Evolutionary conservation across 2,888 invertebrate genomes (phyloP), one percentile per base, ranked within the genome.

Genomic region (Morpho helenor): DNA sequence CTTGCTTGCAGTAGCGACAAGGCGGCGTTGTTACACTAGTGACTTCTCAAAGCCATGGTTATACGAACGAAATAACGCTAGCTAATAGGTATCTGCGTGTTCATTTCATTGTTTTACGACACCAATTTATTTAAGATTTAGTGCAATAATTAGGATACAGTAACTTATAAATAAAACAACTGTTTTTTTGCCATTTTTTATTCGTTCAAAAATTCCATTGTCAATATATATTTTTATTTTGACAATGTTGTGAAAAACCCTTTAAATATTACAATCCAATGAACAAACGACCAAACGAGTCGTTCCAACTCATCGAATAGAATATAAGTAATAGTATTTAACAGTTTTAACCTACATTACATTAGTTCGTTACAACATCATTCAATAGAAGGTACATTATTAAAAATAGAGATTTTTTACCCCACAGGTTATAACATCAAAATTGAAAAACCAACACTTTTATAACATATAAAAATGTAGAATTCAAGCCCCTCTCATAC

Each of bases 191-290:
- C 74, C 78, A 72, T 72, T 73, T 82, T 85, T 82, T 70, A 85
- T 82, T 85, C 76, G 66, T 78, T 80, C 79, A 82, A 86, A 86
- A 84, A 77, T 73, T 76, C 71, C 74, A 77, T 78, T 80, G 78
- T 75, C 84, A 80, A 78, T 72, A 70, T 72, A 69, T 72, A 66
- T 66, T 71, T 64, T 74, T 69, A 69, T 68, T 72, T 75, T 76
- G 81, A 79, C 82, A 85, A 80, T 76, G 74, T 74, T 73, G 71
- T 80, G 79, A 78, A 84, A 78, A 83, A 79, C 73, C 63, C 68
- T 65, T 76, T 71, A 74, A 74, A 71, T 69, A 71, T 71, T 70
- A 64, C 73, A 69, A 74, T 75, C 71, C 76, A 73, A 74, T 67
- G 76, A 75, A 73, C 65, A 68, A 66, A 67, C 67, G 65, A 59